A percentile compares a stretch with the other conserved stretches of the same genome.
phyloP scores from a whole-genome alignment of 1,140 invertebrate genomes.

The Drosophila arizonae region DNA sequence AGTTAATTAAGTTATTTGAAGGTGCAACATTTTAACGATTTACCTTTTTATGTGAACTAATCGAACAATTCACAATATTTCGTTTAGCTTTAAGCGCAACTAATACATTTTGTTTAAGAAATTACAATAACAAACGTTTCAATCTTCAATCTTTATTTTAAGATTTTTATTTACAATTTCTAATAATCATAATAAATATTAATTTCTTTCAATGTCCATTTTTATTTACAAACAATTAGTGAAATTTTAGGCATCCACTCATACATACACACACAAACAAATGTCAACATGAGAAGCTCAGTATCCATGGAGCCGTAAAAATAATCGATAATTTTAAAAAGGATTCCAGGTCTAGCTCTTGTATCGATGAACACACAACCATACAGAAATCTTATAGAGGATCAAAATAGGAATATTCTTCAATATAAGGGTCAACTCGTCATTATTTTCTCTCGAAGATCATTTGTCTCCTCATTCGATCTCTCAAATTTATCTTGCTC shows the following conservation, averaged over 20 bases:
- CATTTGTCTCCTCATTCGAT: no score
- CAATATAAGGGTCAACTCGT: neutral
- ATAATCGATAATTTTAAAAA: constrained; percentile 1
- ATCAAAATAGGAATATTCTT: neutral
- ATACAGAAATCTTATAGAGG: neutral
- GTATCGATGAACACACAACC: neutral
- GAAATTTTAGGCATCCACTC: no score
- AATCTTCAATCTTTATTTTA: constrained; percentile 1
- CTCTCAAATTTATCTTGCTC: neutral
- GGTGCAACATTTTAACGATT: constrained; percentile 3
- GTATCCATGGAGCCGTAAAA: no score
- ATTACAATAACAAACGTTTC: neutral
- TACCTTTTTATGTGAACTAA: no score
- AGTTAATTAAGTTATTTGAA: neutral
- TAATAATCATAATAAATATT: neutral
- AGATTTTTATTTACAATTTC: neutral
- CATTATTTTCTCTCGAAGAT: no score
- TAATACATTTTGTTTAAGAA: no score
- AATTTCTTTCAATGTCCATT: constrained; percentile 31
- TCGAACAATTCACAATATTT: no score
- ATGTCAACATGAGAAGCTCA: no score
- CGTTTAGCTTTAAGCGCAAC: no score
- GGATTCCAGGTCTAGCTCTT: no score
- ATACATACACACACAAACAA: no score
- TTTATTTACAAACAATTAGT: constrained; percentile 79